Evolutionary conservation across 1,140 invertebrate genomes (phyloP), one percentile per base, ranked within the genome.

Genomic region (Polyergus mexicanus): DNA sequence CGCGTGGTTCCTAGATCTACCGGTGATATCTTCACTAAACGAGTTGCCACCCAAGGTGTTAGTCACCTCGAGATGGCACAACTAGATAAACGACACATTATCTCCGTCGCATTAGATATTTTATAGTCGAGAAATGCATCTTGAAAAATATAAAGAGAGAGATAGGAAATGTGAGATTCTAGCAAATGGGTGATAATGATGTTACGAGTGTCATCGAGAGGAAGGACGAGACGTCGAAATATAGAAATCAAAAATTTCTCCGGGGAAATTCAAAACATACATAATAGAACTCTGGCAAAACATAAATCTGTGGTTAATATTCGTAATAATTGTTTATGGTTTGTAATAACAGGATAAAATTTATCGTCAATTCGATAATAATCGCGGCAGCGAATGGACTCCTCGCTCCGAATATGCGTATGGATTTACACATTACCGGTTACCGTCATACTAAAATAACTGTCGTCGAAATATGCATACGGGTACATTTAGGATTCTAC

Each of bases 11-110:
- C 87, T 89, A 93, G 93, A 94, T 94, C 91, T 87, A 62, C 84
- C 86, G 77, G 74, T 92, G 93, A 94, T 94, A 94, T 94, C 91
- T 92, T 90, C 87, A 92, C 92, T 92, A 94, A 94, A 94, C 89
- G 92, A 91, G 90, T 88, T 90, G 91, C 93, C 93, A 94, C 94
- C 93, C 94, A 94, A 94, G 93, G 93, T 94, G 93, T 94, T 91
- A 92, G 93, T 65, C 86, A 88, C 81, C 69, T 85, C 84, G 85
- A 88, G 93, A 94, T 93, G 91, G 91, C 89, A 89, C 88, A 81
- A 76, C 68, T 72, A 87, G 93, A 93, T 93, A 93, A 65, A 86
- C 71, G 84, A 86, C 84, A 72, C 76, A 51, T 51, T 66, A 78
- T 90, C 86, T 87, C 71, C 60, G 44, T 87, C 84, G 90, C 92